Percentiles rank a stretch among this genome's conserved stretches.
Evolutionary conservation across 2,113 vertebrate species (phyloP).

Genomic region (Chaetodon trifascialis): DNA sequence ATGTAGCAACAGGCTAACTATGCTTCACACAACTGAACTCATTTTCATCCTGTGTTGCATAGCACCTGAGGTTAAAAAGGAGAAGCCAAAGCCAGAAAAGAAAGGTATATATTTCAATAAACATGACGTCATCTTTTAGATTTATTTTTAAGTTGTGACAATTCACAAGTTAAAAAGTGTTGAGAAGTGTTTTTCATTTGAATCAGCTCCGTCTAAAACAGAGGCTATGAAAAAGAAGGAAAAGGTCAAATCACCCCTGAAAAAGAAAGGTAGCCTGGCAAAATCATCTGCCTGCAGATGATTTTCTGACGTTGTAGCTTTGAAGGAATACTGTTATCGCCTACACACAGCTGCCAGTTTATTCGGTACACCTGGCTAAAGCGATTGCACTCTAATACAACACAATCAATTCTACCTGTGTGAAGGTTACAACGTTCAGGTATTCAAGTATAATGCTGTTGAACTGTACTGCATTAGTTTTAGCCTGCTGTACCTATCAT

Average conservation of each 20-base stretch:
- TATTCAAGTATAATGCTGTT: no score
- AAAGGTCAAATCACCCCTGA: slow-evolving; percentile 49
- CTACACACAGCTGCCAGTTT: background rate
- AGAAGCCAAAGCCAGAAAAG: slow-evolving; percentile 56
- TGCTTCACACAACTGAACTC: background rate
- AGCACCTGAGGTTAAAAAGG: slow-evolving; percentile 43
- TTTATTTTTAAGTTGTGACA: background rate
- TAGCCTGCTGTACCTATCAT: background rate
- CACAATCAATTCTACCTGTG: no score
- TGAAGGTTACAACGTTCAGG: no score
- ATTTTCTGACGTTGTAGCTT: background rate
- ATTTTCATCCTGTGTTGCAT: background rate
- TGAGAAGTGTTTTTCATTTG: background rate
- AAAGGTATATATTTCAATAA: slow-evolving; percentile 42
- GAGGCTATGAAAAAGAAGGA: slow-evolving; percentile 38
- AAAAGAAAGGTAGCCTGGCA: slow-evolving; percentile 65
- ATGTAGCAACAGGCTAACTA: background rate
- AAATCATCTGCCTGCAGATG: slow-evolving; percentile 16
- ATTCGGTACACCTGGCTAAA: background rate
- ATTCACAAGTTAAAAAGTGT: background rate
- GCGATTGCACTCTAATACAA: no score
- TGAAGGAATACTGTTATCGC: background rate
- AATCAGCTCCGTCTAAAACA: slow-evolving; percentile 48
- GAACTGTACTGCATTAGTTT: background rate
- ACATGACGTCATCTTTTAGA: background rate